phyloP scores from a whole-genome alignment of 23 tunicate species.

The Botrylloides violaceus region DNA sequence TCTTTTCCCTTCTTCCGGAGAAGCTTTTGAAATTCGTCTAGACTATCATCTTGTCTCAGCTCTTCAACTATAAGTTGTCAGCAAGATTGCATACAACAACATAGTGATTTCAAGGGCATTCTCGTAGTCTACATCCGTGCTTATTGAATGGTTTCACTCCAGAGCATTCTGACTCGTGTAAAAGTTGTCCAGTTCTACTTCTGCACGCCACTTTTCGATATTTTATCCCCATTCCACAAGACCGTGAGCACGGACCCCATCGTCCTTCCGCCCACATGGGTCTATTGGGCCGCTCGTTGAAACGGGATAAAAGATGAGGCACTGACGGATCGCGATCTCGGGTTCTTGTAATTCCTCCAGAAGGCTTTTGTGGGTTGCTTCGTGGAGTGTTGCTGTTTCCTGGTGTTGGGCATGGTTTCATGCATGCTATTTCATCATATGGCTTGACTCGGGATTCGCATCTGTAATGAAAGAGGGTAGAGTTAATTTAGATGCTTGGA shows the following conservation, averaged over 20 bases:
- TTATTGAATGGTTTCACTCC: conserved; percentile 35
- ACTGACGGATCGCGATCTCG: not conserved
- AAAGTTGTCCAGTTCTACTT: conserved; percentile 32
- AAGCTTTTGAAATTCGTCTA: too few relatives aligned
- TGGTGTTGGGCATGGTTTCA: conserved; percentile 32
- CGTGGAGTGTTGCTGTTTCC: not conserved
- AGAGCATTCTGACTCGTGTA: conserved; percentile 25
- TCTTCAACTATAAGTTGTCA: too few relatives aligned
- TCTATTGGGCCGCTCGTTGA: not conserved
- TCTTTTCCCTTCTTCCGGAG: too few relatives aligned
- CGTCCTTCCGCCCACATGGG: conserved; percentile 64
- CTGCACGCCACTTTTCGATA: conserved; percentile 47
- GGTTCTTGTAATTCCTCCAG: conserved; percentile 16
- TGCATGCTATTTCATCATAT: conserved; percentile 52
- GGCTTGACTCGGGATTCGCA: conserved; percentile 49
- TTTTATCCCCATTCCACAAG: conserved; percentile 82
- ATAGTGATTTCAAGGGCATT: conserved; percentile 22
- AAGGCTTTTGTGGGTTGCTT: not conserved
- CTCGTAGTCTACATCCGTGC: conserved; percentile 65
- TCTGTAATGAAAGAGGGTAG: conserved; percentile 40
- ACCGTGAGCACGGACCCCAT: conserved; percentile 77
- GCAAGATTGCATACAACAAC: not conserved
- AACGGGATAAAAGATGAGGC: conserved; percentile 2
- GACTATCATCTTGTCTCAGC: too few relatives aligned
- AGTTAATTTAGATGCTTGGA: too few relatives aligned